Evolutionary conservation across 2,888 invertebrate genomes (phyloP), one percentile per base, ranked within the genome.

Genomic region (Caenorhabditis sp.): DNA sequence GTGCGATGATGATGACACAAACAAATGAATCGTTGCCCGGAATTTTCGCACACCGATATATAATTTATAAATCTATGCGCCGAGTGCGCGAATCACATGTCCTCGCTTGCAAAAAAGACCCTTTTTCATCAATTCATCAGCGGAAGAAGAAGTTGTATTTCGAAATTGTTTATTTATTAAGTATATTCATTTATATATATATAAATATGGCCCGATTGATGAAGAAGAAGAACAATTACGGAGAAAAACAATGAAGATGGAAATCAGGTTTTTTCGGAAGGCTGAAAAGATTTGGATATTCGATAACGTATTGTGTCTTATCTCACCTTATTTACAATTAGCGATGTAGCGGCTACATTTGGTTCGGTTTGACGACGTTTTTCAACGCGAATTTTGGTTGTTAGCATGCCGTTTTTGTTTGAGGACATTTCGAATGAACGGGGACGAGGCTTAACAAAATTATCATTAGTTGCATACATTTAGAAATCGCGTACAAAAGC

Each of bases 301-400:
- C 17, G 5, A 23, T 26, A 14, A 10, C 2, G 10, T 58, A 20
- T 31, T 36, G 7, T 58, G 26, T 31, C 5, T 25, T n/a, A 58
- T 58, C 20, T 26, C 14, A 36, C 57, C 36, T 43, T 43, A 43
- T 43, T 43, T 43, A 43, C 43, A 43, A 43, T 43, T 43, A 43
- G 14, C 17, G 43, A 43, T 43, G 43, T 43, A 10, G 43, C 43
- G 10, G 26, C 78, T 5, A 83, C 82, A n/a, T 77, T 83, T n/a
- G 85, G 85, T 58, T 84, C 85, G 0, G 84, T 85, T 59, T 82
- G 80, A 25, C 84, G 71, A 23, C 84, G 61, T 54, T 75, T 80
- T 23, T 75, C 68, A 14, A 43, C 43, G 7, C 78, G 77, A 8
- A 81, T 75, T 68, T 72, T 76, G 5, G 76, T 76, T 1, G 76